Conservation (phyloP, 2,888 invertebrate genomes). For the Drosophila algonquin region DNA sequence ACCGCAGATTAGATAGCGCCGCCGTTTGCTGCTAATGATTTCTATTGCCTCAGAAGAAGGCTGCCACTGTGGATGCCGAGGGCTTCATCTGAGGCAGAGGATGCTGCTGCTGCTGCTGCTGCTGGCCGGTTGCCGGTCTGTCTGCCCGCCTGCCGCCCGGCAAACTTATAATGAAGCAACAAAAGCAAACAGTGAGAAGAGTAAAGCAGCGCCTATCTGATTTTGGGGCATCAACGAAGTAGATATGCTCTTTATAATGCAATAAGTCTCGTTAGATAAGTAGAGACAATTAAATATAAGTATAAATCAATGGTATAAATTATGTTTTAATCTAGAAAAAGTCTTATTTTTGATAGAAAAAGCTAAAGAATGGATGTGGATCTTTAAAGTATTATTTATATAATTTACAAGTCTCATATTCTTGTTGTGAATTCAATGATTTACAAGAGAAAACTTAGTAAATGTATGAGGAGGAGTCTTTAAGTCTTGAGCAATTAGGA, state of each 20-base stretch:
- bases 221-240: background rate
- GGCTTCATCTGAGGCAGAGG: constrained; percentile 4
- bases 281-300: background rate
- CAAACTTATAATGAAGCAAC: constrained; percentile 68
- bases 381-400: no score
- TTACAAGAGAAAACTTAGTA: no score
- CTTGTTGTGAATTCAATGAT: no score
- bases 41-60: constrained; percentile 65
- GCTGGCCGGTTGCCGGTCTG: constrained; percentile 55
- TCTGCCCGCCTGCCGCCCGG: constrained; percentile 56
- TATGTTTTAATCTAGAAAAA: no score
- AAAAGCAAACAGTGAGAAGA: constrained; percentile 17
- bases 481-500: no score
- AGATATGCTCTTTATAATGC: constrained; percentile 36
- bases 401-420: no score
- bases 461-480: no score
- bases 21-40: constrained; percentile 71
- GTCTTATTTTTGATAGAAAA: no score
- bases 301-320: no score
- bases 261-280: no score
- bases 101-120: background rate
- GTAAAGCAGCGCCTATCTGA: background rate
- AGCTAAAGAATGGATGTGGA: no score
- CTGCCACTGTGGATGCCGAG: constrained; percentile 37
- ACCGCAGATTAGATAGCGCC: constrained; percentile 78